Base-by-base conservation (phyloP, 2,888 invertebrate species). In the Aphidius colemani region DNA sequence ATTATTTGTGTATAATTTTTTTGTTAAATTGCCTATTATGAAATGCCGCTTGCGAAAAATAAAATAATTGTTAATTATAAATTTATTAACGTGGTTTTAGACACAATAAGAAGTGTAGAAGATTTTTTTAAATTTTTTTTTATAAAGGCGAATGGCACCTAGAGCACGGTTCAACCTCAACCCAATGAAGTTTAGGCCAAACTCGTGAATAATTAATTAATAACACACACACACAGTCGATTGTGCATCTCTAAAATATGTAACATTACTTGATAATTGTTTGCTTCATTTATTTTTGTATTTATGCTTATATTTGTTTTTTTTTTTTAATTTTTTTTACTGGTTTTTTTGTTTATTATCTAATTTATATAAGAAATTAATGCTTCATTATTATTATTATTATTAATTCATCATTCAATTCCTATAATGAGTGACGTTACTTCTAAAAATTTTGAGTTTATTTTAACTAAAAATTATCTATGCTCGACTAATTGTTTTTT, bases 101-200 rank as follows among this genome's bases (percentile, higher is more conserved):
- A 50, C 30, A 53, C 43, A 53, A 53, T 46, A 44, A 53, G 45
- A 53, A 45, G 53, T 46, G n/a, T 60, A 5, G 9, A 60, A 51
- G 46, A 30, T 30, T 30, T 30, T 30, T 30, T 30, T 3, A 30
- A 30, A 30, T 30, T 30, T 30, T 4, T 30, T 30, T 60, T 51
- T 39, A 60, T 44, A 45, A 49, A 46, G 45, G 53, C 53, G 44
- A 60, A 60, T 60, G 57, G 57, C 57, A 46, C 48, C 46, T 40
- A 60, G 64, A 65, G 66, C 64, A 64, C 46, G 65, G 61, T 66
- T 66, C 67, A 70, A 72, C 71, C 68, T 70, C 66, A 62, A 68
- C 59, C 49, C 46, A 69, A 69, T 65, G 49, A 70, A 71, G 66
- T 64, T 78, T 79, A 79, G 79, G 78, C 78, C 79, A 77, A 75